phyloP scores from a whole-genome alignment of 1,140 invertebrate genomes.

The Scylla paramamosain region DNA sequence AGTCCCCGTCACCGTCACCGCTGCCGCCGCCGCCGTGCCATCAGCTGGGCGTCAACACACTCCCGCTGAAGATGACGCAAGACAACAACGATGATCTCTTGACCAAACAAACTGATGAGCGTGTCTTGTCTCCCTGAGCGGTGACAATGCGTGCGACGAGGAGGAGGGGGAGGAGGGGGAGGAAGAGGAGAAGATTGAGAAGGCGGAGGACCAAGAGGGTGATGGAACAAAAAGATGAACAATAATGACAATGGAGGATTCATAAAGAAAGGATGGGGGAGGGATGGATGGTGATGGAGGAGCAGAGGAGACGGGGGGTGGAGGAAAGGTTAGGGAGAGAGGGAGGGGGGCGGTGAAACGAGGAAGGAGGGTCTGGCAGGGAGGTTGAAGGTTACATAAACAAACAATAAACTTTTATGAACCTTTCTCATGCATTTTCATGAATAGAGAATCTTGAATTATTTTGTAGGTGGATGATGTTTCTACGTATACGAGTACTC shows the following conservation, averaged over 20 bases:
- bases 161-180: not conserved
- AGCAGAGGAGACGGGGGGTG: not conserved
- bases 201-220: not conserved
- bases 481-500: not conserved
- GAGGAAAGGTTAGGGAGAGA: not conserved
- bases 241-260: constrained; percentile 23
- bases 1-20: not conserved
- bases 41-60: not conserved
- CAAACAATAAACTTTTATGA: constrained; percentile 15
- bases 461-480: not conserved
- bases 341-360: no score
- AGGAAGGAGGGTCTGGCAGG: not conserved
- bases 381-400: constrained; percentile 23
- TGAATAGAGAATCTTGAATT: not conserved
- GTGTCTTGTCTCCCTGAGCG: constrained; percentile 7
- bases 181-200: not conserved
- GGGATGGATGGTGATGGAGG: not conserved
- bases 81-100: constrained; percentile 22
- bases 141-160: not conserved
- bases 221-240: not conserved
- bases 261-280: not conserved
- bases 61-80: not conserved
- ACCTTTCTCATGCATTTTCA: constrained; percentile 12
- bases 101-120: not conserved
- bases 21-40: not conserved